Evolutionary conservation across 2,113 vertebrate genomes (phyloP).

Genomic region (Sphyrna mokarran): DNA sequence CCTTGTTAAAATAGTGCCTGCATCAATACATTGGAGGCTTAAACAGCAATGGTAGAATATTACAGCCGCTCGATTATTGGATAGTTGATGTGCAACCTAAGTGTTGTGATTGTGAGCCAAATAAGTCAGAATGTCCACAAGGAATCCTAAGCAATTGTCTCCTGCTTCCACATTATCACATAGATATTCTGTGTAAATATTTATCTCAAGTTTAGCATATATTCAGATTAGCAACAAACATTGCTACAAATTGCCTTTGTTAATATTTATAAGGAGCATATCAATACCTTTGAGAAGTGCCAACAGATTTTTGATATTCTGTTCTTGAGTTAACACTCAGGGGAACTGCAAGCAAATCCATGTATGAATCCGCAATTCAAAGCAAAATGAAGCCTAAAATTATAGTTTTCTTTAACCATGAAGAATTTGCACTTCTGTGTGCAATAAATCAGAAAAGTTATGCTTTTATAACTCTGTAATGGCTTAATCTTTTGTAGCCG

Average conservation of each 20-base stretch:
- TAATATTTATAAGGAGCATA: constrained; percentile 22
- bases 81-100: neutral
- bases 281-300: neutral
- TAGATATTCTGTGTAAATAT: neutral
- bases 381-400: constrained; percentile 28
- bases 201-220: neutral
- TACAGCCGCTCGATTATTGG: neutral
- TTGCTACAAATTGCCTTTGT: constrained; percentile 11
- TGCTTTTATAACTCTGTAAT: constrained; percentile 34
- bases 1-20: neutral
- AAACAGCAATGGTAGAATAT: neutral
- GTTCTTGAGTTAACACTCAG: neutral
- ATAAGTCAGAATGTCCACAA: neutral
- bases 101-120: neutral
- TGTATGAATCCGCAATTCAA: neutral
- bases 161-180: neutral
- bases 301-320: constrained; percentile 22
- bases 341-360: constrained; percentile 15
- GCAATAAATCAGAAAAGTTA: constrained; percentile 28
- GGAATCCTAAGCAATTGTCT: constrained; percentile 1
- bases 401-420: constrained; percentile 31
- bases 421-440: constrained; percentile 25
- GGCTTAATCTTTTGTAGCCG: constrained; percentile 19
- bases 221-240: neutral
- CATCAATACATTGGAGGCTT: too few relatives aligned